Base-by-base conservation (phyloP, 2,113 vertebrate species). In the Ornithorhynchus anatinus region DNA sequence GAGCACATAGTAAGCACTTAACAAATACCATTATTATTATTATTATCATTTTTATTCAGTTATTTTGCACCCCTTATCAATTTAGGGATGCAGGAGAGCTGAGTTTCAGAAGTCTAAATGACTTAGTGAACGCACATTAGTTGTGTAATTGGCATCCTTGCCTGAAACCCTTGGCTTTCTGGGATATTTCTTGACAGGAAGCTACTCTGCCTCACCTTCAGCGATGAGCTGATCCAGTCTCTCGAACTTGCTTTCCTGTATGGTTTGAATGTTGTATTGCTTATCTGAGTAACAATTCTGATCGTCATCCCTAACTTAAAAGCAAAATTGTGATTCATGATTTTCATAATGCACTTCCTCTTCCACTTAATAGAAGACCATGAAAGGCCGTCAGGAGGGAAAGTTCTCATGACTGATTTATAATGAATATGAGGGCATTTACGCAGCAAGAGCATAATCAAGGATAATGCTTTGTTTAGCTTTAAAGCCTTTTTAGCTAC, bases 261-360 rank as follows among this genome's bases (percentile, higher is more conserved):
- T 74, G 77, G 86, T 69, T 85, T 59, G 81, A 66, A 66, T 72
- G 58, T 58, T 73, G 16, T 51, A 37, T 72, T 53, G 3, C 68
- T 82, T 72, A 48, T 59, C 36, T 86, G 68, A 82, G 33, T 76
- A 83, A 85, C 33, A 56, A 59, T 75, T 53, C 57, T 82, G 69
- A 82, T 59, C 8, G 8, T 39, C 62, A 54, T 64, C 74, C 6
- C 23, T 69, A 72, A 31, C 60, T 74, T 56, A 52, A 71, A 84
- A 79, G 75, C 69, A 77, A 58, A 73, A 80, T 73, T 73, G 53
- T 89, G 84, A 87, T 80, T 92, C 79, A 84, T 68, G 40, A 57
- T 72, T 72, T 65, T 66, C 44, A 61, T 80, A 72, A 59, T 62
- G 59, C 72, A 65, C 78, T 70, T 84, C 59, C 77, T 69, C 61